Percentiles rank a stretch among this genome's conserved stretches.
These are phyloP conservation scores for Chelidonichthys spinosus DNA, from an alignment of 2,797 vertebrate genomes.

Conservation along the genomic window DNA sequence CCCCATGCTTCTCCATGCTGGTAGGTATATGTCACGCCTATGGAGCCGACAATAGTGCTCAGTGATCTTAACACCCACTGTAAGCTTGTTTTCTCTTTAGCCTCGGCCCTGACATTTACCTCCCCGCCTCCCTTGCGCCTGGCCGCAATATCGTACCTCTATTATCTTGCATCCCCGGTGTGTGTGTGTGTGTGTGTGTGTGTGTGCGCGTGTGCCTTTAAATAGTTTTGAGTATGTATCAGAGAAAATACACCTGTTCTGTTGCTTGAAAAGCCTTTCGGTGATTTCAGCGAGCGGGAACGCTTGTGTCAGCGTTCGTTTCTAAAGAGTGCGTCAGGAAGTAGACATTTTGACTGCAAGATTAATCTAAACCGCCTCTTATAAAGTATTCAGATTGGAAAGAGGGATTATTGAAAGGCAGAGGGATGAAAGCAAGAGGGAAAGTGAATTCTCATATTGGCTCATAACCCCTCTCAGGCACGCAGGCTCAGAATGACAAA, in stretches of 20 bases:
- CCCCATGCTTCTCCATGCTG: slow-evolving; percentile 62
- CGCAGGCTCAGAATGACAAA: slow-evolving; percentile 47
- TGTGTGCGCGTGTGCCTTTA: slow-evolving; percentile 22
- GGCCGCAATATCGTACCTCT: slow-evolving; percentile 64
- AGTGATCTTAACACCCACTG: slow-evolving; percentile 73
- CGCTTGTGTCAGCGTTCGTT: slow-evolving; percentile 37
- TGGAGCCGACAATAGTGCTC: slow-evolving; percentile 65
- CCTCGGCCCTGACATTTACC: slow-evolving; percentile 79
- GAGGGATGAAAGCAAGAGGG: slow-evolving; percentile 59
- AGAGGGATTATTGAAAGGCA: slow-evolving; percentile 70
- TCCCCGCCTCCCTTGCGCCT: slow-evolving; percentile 60
- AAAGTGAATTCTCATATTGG: slow-evolving; percentile 56
- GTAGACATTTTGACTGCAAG: slow-evolving; percentile 59
- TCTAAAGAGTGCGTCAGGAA: slow-evolving; percentile 47
- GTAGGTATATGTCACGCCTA: slow-evolving; percentile 75
- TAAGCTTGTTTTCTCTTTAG: slow-evolving; percentile 80
- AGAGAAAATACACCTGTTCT: slow-evolving; percentile 46
- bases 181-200: slow-evolving; percentile 25
- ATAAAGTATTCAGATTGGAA: slow-evolving; percentile 66
- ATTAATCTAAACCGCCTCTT: slow-evolving; percentile 67
- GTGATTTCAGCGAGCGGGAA: slow-evolving; percentile 25
- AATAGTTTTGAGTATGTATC: slow-evolving; percentile 42
- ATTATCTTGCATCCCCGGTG: slow-evolving; percentile 63
- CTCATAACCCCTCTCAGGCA: slow-evolving; percentile 54
- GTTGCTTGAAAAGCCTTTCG: slow-evolving; percentile 44